Evolutionary conservation across 1,140 invertebrate species (phyloP).

Genomic region (Helicoverpa armigera): DNA sequence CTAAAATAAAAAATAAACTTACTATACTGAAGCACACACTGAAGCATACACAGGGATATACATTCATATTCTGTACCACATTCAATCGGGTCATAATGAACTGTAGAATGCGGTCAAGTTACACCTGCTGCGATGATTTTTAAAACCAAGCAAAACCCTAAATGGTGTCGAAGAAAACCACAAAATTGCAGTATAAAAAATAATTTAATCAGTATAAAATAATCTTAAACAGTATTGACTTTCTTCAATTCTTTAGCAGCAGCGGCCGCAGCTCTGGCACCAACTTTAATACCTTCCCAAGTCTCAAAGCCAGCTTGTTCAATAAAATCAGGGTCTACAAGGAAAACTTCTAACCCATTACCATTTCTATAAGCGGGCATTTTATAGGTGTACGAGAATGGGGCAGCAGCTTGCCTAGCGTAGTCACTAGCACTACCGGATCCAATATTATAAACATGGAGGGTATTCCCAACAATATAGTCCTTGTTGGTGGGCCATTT

Average conservation of each 20-base stretch:
- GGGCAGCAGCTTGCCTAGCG: conserved; percentile 82
- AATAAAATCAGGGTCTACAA: conserved; percentile 71
- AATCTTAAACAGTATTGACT: conserved; percentile 20
- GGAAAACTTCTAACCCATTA: conserved; percentile 59
- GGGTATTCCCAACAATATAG: conserved; percentile 87
- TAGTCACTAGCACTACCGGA: conserved; percentile 66
- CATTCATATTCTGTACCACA: too few relatives aligned
- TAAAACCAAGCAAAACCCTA: not conserved
- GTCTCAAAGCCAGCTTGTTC: conserved; percentile 71
- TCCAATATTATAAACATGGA: conserved; percentile 76
- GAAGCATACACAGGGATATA: too few relatives aligned
- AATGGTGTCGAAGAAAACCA: not conserved
- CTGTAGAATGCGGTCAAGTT: too few relatives aligned
- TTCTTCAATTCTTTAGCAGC: conserved; percentile 32
- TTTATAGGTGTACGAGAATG: conserved; percentile 90
- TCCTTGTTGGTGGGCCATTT: conserved; percentile 59
- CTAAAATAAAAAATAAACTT: too few relatives aligned
- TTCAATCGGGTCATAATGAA: too few relatives aligned
- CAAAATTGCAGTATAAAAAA: not conserved
- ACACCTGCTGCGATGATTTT: too few relatives aligned
- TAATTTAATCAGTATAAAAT: not conserved
- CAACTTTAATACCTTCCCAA: conserved; percentile 70
- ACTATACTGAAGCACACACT: too few relatives aligned
- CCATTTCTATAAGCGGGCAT: conserved; percentile 89
- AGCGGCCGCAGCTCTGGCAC: conserved; percentile 52